These are phyloP conservation scores for Camelus bactrianus DNA, from an alignment of 2,113 vertebrate genomes.

Conservation along the genomic window DNA sequence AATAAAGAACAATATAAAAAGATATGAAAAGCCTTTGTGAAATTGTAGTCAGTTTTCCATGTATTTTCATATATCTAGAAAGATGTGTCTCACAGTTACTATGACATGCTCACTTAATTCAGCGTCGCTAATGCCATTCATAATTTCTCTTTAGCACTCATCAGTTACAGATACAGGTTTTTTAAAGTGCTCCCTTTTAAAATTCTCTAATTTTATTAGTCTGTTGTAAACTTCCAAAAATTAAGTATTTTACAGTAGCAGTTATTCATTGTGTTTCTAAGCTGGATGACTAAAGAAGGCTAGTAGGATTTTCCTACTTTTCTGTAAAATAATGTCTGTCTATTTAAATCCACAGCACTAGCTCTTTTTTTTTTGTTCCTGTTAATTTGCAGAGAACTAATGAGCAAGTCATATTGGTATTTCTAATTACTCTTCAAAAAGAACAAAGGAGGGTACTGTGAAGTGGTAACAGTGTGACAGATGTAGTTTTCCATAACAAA, in stretches of 20 bases:
- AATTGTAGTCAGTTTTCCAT: background rate
- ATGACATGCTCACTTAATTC: background rate
- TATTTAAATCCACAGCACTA: background rate
- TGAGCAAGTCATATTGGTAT: background rate
- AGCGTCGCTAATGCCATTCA: background rate
- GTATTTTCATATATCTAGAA: background rate
- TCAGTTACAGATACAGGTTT: background rate
- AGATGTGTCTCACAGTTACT: background rate
- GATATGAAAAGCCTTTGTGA: background rate
- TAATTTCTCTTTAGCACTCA: background rate
- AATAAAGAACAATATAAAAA: background rate
- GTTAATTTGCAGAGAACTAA: background rate
- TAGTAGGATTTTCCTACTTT: background rate
- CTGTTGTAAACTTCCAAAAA: background rate
- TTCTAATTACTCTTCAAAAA: slow-evolving; percentile 15
- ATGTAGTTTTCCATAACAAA: background rate
- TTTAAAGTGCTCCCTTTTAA: background rate
- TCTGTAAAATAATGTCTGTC: background rate
- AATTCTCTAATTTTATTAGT: slow-evolving; percentile 7
- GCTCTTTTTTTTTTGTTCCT: background rate
- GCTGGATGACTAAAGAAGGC: background rate
- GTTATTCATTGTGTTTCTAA: slow-evolving; percentile 20
- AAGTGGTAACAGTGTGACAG: background rate
- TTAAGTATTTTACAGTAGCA: background rate
- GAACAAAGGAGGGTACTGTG: background rate